Conservation (phyloP, 1,140 invertebrate genomes). For the Zelostemma sp. region DNA sequence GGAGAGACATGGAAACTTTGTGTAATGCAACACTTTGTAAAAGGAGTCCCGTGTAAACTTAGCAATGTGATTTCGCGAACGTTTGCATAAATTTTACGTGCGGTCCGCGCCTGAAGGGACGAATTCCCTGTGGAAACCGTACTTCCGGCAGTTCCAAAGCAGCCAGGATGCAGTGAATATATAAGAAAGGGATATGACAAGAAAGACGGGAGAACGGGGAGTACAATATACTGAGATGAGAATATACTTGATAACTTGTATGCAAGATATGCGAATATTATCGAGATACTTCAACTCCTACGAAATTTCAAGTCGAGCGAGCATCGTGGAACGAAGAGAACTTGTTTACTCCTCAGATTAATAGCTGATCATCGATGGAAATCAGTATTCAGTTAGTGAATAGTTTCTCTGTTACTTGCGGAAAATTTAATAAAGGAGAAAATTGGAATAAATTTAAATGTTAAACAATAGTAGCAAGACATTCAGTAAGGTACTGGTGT, state of each 20-base stretch:
- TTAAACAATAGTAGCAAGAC: no score
- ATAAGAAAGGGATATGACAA: conserved; percentile 46
- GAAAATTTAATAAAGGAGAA: no score
- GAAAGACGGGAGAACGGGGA: conserved; percentile 7
- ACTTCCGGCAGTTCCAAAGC: conserved; percentile 43
- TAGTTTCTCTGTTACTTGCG: no score
- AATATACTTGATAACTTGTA: conserved; percentile 5
- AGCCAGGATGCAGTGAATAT: conserved; percentile 37
- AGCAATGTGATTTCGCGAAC: conserved; percentile 49
- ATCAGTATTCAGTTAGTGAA: no score
- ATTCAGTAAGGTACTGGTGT: no score
- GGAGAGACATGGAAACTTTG: conserved; percentile 42
- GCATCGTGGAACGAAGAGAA: not conserved
- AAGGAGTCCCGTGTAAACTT: conserved; percentile 50
- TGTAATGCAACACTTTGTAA: conserved; percentile 40
- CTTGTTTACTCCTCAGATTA: not conserved
- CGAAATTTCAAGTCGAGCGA: not conserved
- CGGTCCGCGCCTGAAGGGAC: conserved; percentile 28
- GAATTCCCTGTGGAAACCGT: conserved; percentile 43
- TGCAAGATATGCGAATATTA: conserved; percentile 4
- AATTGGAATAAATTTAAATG: no score
- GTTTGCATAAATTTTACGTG: conserved; percentile 50
- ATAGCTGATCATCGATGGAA: not conserved
- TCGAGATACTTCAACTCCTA: not conserved
- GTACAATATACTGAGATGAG: not conserved